phyloP scores from a whole-genome alignment of 2,888 invertebrate genomes.

The Temnothorax unifasciatus region DNA sequence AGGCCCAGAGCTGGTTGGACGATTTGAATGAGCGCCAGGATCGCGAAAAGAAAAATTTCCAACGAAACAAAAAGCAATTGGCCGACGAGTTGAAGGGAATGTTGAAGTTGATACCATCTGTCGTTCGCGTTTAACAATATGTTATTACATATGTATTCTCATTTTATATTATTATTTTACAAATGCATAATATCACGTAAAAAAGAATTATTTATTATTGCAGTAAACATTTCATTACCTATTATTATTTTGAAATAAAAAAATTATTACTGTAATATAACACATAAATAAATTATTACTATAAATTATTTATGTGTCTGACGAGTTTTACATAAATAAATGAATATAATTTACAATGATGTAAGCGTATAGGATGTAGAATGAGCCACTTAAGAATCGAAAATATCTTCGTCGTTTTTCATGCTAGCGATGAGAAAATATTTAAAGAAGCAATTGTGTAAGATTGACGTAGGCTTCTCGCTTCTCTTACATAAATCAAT shows the following conservation, averaged over 20 bases:
- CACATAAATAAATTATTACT: background rate
- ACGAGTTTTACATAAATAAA: background rate
- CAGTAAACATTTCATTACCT: background rate
- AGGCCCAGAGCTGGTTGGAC: constrained; percentile 63
- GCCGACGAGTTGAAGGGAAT: constrained; percentile 71
- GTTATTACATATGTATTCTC: background rate
- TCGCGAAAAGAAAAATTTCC: constrained; percentile 53
- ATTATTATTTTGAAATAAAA: background rate
- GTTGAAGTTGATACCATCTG: constrained; percentile 72
- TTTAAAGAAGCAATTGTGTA: background rate
- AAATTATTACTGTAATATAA: background rate
- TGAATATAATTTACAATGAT: constrained; percentile 5
- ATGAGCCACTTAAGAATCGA: background rate
- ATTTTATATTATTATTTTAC: background rate
- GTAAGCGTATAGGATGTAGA: background rate
- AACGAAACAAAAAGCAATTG: constrained; percentile 64
- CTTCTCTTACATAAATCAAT: constrained; percentile 3
- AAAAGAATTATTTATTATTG: constrained; percentile 10
- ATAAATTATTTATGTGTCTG: constrained; percentile 13
- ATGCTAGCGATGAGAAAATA: constrained; percentile 6
- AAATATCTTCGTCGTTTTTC: constrained; percentile 9
- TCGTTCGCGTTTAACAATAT: constrained; percentile 70
- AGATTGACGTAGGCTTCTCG: background rate
- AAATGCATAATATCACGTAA: background rate
- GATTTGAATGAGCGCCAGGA: constrained; percentile 57